Evolutionary conservation across 2,797 vertebrate species (phyloP).

Genomic region (Halcyon smyrnensis): DNA sequence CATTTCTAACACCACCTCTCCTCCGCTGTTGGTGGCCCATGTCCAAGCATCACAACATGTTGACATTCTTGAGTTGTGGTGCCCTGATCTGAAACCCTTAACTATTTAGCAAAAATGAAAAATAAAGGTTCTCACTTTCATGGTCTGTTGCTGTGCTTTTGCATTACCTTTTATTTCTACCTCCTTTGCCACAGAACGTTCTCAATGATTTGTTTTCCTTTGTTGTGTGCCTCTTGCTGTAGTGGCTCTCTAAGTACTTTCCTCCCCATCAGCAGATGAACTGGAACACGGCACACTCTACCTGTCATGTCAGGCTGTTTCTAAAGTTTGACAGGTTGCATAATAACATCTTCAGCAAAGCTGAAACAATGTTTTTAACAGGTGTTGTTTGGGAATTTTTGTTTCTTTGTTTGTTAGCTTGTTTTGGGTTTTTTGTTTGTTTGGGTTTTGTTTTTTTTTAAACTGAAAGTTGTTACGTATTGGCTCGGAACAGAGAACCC

Average conservation of each 20-base stretch:
- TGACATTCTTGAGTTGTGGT: background rate
- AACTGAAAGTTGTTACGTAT: background rate
- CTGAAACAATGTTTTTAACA: background rate
- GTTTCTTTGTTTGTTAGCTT: background rate
- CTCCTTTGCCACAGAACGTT: background rate
- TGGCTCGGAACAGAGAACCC: background rate
- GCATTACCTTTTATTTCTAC: background rate
- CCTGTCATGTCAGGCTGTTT: background rate
- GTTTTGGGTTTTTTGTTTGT: too few relatives aligned
- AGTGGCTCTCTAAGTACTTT: background rate
- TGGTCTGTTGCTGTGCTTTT: background rate
- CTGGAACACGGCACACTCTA: background rate
- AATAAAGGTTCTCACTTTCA: background rate
- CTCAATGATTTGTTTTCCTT: background rate
- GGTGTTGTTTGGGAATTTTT: accelerated
- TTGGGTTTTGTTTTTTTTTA: too few relatives aligned
- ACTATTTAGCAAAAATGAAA: background rate
- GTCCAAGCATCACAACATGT: background rate
- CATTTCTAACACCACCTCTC: background rate
- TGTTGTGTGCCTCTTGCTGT: background rate
- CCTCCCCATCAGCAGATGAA: background rate
- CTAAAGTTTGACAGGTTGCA: background rate
- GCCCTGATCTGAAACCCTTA: background rate
- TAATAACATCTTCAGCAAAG: background rate
- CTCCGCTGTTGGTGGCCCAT: background rate